phyloP scores from a whole-genome alignment of 2,888 invertebrate genomes.

The Protonemura montana region DNA sequence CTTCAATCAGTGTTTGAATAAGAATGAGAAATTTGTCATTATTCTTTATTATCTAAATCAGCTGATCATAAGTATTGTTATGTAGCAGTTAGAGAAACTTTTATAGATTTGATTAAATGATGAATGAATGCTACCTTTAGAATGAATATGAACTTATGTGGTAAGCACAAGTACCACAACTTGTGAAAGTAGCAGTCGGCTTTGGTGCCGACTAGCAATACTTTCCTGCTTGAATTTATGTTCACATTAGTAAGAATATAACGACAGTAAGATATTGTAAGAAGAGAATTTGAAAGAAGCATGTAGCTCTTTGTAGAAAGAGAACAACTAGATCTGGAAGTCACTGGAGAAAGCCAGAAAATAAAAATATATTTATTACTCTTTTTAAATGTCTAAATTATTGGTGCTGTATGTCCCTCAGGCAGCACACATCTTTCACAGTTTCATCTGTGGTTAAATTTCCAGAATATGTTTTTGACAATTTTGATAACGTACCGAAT shows the following conservation, averaged over 20 bases:
- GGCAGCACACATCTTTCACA: background rate
- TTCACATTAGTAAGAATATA: background rate
- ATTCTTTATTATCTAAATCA: background rate
- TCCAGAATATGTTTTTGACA: background rate
- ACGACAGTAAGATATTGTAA: background rate
- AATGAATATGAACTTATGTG: background rate
- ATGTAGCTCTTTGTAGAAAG: background rate
- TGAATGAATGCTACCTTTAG: conserved; percentile 4
- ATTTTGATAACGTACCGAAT: no score
- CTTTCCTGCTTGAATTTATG: background rate
- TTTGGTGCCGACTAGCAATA: background rate
- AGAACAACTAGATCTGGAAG: background rate
- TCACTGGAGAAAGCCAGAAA: background rate
- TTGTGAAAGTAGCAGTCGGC: background rate
- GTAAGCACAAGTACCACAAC: background rate
- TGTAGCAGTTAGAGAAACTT: background rate
- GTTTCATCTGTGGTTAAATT: background rate
- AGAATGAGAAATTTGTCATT: background rate
- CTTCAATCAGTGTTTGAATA: background rate
- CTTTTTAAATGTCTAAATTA: background rate
- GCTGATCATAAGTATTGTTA: background rate
- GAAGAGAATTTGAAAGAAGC: background rate
- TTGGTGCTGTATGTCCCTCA: background rate
- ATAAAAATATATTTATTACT: background rate
- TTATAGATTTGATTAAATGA: background rate